Evolutionary conservation across 1,140 invertebrate genomes (phyloP).

Genomic region (Cherax quadricarinatus): DNA sequence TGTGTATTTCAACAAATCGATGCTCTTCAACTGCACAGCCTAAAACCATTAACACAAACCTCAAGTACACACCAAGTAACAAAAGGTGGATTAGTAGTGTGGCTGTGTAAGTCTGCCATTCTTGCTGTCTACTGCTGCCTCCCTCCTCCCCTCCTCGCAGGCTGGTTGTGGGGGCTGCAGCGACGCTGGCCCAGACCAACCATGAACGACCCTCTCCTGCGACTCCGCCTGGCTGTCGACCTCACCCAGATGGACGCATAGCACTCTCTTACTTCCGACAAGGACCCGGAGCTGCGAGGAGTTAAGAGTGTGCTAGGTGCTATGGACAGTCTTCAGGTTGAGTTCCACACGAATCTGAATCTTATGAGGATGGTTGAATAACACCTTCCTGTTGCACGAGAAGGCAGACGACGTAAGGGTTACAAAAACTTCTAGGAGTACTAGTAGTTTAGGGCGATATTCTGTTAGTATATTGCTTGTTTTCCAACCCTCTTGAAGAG

Average conservation of each 20-base stretch:
- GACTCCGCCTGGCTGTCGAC: slow-evolving; percentile 59
- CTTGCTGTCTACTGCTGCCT: slow-evolving; percentile 43
- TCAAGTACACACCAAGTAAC: slow-evolving; percentile 50
- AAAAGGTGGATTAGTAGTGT: slow-evolving; percentile 29
- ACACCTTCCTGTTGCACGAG: not conserved
- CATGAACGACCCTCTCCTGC: slow-evolving; percentile 51
- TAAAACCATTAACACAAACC: slow-evolving; percentile 62
- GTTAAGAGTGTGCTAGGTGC: slow-evolving; percentile 25
- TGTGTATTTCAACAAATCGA: slow-evolving; percentile 69
- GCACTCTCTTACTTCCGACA: slow-evolving; percentile 14
- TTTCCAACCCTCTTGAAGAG: slow-evolving; percentile 19
- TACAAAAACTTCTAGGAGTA: slow-evolving; percentile 28
- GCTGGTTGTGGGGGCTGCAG: slow-evolving; percentile 56
- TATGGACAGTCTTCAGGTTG: slow-evolving; percentile 37
- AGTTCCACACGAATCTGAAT: slow-evolving; percentile 9
- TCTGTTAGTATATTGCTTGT: slow-evolving; percentile 35
- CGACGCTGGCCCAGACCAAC: slow-evolving; percentile 30
- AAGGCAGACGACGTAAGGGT: slow-evolving; percentile 23
- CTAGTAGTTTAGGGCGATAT: slow-evolving; percentile 49
- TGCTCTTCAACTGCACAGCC: slow-evolving; percentile 69
- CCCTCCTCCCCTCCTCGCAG: slow-evolving; percentile 32
- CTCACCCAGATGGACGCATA: slow-evolving; percentile 64
- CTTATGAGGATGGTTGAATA: slow-evolving; percentile 23
- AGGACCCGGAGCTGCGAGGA: slow-evolving; percentile 16
- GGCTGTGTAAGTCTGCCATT: slow-evolving; percentile 51